These are phyloP conservation scores for Pterostichus niger DNA, from an alignment of 2,888 invertebrate genomes.

Conservation along the genomic window DNA sequence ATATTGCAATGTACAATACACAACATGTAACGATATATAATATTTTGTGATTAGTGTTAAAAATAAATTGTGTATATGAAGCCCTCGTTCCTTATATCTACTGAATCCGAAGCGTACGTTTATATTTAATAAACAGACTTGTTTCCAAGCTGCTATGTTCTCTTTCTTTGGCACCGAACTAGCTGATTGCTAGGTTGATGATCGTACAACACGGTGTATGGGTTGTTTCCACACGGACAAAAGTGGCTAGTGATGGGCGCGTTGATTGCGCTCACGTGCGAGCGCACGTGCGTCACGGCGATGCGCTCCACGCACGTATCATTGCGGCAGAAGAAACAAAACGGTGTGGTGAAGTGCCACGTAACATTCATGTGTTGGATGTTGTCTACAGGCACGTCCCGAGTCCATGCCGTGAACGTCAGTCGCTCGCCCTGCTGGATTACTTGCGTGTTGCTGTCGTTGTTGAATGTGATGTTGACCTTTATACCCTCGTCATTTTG, in stretches of 20 bases:
- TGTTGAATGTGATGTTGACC: not conserved
- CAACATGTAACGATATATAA: slow-evolving; percentile 71
- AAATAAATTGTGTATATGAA: slow-evolving; percentile 74
- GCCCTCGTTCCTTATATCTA: not conserved
- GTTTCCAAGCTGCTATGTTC: slow-evolving; percentile 19
- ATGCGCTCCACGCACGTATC: slow-evolving; percentile 5
- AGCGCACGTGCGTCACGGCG: not conserved
- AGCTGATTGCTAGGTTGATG: not conserved
- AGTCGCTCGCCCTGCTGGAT: not conserved
- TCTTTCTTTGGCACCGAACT: not conserved
- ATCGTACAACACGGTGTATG: slow-evolving; percentile 10
- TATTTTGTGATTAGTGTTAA: slow-evolving; percentile 77
- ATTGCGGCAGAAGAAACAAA: slow-evolving; percentile 21
- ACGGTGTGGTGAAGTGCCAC: slow-evolving; percentile 45
- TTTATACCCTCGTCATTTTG: not conserved
- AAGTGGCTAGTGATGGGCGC: not conserved
- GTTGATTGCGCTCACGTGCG: not conserved
- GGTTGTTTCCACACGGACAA: not conserved
- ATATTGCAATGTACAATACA: slow-evolving; percentile 74
- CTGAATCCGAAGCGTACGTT: slow-evolving; percentile 2
- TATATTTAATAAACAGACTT: slow-evolving; percentile 27
- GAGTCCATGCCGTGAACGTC: not conserved
- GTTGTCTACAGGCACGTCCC: not conserved
- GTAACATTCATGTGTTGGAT: not conserved
- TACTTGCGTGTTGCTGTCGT: not conserved